Evolutionary conservation across 2,888 invertebrate genomes (phyloP).

Genomic region (Synergus umbraculus): DNA sequence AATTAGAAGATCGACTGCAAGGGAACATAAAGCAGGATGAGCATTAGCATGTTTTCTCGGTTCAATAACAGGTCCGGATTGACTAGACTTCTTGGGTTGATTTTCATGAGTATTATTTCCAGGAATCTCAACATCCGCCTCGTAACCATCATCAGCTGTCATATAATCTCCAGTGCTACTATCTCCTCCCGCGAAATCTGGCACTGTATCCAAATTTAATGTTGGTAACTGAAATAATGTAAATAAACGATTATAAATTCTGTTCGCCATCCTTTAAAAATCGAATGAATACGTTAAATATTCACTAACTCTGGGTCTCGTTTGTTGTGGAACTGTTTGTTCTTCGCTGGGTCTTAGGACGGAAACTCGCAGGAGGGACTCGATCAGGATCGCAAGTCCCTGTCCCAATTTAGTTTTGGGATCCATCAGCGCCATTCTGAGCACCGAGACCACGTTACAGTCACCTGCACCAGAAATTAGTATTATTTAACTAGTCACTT

Average conservation of each 20-base stretch:
- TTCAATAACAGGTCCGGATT: conserved; percentile 68
- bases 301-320: conserved; percentile 78
- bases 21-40: conserved; percentile 81
- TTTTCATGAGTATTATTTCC: conserved; percentile 64
- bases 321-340: conserved; percentile 79
- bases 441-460: conserved; percentile 65
- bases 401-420: conserved; percentile 67
- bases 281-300: background rate
- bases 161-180: conserved; percentile 75
- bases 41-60: conserved; percentile 77
- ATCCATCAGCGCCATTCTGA: conserved; percentile 67
- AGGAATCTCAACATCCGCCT: conserved; percentile 82
- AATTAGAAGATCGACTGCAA: conserved; percentile 81
- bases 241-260: conserved; percentile 30
- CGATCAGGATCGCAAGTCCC: conserved; percentile 77
- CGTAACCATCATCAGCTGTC: conserved; percentile 82
- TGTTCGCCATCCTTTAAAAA: background rate
- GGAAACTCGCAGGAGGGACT: conserved; percentile 80
- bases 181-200: conserved; percentile 70
- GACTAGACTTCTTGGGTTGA: conserved; percentile 55
- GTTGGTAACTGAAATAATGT: conserved; percentile 65
- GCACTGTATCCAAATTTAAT: conserved; percentile 69
- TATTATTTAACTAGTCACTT: background rate
- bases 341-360: conserved; percentile 78
- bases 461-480: conserved; percentile 61